Base-by-base conservation (phyloP, 2,888 invertebrate genomes). In the Chrysina gloriosa region DNA sequence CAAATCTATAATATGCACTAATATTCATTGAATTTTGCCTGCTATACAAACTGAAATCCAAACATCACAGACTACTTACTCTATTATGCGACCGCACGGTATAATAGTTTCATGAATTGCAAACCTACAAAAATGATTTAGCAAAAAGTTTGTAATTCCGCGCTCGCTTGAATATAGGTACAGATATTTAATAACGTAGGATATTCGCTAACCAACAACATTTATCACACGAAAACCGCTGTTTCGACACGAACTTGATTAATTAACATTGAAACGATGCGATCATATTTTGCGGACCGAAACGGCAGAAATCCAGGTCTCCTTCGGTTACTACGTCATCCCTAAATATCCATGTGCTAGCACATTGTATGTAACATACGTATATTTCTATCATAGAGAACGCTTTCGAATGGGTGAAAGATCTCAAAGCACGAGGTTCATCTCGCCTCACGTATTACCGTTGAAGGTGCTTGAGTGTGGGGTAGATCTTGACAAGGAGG, bases 361-460 rank as follows among this genome's bases (percentile, higher is more conserved):
- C n/a, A n/a, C n/a, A n/a, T n/a, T n/a, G n/a, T n/a, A n/a, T n/a
- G n/a, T n/a, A n/a, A n/a, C n/a, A n/a, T n/a, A n/a, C 14, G 29
- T 23, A 29, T 52, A n/a, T 21, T 21, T 5, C 3, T 6, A 14
- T 9, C 11, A 7, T 21, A 3, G 34, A 27, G 42, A 39, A 25
- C 58, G 23, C 42, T 52, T 54, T 31, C 36, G 19, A 54, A 21
- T 19, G n/a, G 23, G 56, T 42, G 16, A 58, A 39, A 58, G 58
- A 58, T 58, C 39, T 58, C 25, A 58, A 58, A 39, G 58, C 58
- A 58, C 58, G 42, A 58, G 58, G 58, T 58, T 58, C 58, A 7
- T n/a, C 39, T 21, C 36, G 14, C 25, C 6, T 14, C 11, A 39
- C 39, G 58, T 39, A 21, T 58, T 39, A 58, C 39, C 58, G 58